Evolutionary conservation across 2,888 invertebrate genomes (phyloP).

Genomic region (Hyposoter didymator): DNA sequence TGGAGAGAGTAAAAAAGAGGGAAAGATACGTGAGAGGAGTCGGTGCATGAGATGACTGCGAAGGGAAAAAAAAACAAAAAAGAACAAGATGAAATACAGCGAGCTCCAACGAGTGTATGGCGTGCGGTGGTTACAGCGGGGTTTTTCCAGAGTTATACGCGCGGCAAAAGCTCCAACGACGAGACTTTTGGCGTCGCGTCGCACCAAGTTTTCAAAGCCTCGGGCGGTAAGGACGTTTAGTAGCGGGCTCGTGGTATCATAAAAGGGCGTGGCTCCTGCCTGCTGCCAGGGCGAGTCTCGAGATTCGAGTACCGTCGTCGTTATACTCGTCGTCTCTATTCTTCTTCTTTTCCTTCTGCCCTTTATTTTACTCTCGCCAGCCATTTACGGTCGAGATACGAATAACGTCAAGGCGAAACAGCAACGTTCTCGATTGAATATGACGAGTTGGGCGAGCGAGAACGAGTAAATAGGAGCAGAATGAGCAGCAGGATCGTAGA

Average conservation of each 20-base stretch:
- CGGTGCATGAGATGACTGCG: constrained; percentile 15
- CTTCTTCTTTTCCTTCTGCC: too few species aligned
- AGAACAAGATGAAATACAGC: constrained; percentile 20
- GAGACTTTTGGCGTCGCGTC: constrained; percentile 50
- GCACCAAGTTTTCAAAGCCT: constrained; percentile 62
- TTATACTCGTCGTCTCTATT: constrained; percentile 60
- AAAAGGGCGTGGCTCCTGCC: constrained; percentile 64
- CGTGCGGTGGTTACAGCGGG: constrained; percentile 38
- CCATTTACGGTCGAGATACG: too few species aligned
- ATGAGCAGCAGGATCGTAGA: constrained; percentile 33
- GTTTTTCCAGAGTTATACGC: constrained; percentile 27
- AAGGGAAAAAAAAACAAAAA: constrained; percentile 35
- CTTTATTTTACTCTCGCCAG: too few species aligned
- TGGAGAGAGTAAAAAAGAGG: neutral
- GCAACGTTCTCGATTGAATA: too few species aligned
- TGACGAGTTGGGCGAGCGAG: too few species aligned
- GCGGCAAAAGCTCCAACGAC: constrained; percentile 38
- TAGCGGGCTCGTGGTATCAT: constrained; percentile 45
- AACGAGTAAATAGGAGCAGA: neutral
- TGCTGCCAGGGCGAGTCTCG: constrained; percentile 48
- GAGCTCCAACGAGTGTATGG: constrained; percentile 11
- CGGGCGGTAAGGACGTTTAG: constrained; percentile 58
- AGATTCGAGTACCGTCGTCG: constrained; percentile 46
- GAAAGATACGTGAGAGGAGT: neutral
- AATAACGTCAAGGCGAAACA: too few species aligned